Conservation (phyloP, 2,797 vertebrate genomes). For the Schizopygopsis malacanthus region DNA sequence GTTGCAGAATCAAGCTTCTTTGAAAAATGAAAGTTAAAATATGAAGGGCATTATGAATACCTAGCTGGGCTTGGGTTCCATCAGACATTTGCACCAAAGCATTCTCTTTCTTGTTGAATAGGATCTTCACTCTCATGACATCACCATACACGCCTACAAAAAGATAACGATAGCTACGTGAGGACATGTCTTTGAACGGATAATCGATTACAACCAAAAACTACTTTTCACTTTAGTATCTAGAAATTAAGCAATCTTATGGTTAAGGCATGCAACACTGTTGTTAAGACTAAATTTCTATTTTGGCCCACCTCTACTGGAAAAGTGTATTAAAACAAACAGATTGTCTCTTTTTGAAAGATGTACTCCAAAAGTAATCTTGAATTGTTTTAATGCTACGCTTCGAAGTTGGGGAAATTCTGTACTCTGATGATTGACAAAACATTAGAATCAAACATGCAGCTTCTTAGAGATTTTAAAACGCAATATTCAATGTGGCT, state of each 20-base stretch:
- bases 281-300: neutral
- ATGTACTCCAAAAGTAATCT: neutral
- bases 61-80: conserved; percentile 94
- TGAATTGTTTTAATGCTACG: neutral
- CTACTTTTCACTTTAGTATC: neutral
- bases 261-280: conserved; percentile 7
- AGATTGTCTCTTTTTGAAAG: neutral
- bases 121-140: conserved; percentile 97
- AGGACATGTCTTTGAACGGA: conserved; percentile 53
- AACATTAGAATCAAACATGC: conserved; percentile 88
- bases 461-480: conserved; percentile 70
- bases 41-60: conserved; percentile 70
- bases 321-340: neutral
- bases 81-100: conserved; percentile 97
- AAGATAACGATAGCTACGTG: neutral
- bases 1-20: neutral
- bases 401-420: conserved; percentile 27
- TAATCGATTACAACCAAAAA: conserved; percentile 43
- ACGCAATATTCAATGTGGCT: conserved; percentile 55
- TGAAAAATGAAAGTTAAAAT: neutral
- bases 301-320: neutral
- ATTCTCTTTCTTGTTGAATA: conserved; percentile 98
- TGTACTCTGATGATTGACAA: conserved; percentile 54
- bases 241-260: neutral
- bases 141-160: conserved; percentile 93